Evolutionary conservation across 2,888 invertebrate species (phyloP).

Genomic region (Erebia aethiops): DNA sequence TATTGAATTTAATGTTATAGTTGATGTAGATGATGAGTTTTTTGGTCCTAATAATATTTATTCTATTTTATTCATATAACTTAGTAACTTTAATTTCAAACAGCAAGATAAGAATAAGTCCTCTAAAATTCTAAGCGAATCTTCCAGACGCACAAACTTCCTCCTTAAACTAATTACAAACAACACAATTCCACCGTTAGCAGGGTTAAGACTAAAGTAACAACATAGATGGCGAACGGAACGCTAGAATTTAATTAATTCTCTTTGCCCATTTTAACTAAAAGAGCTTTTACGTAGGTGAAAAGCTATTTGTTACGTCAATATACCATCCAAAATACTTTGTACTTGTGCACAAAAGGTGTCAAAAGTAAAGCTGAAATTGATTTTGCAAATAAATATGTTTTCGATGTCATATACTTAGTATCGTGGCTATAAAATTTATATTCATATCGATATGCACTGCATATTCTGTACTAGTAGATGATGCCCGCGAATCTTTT

Average conservation of each 20-base stretch:
- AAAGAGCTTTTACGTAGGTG: too few species aligned
- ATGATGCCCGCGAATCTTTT: too few species aligned
- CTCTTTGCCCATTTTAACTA: not conserved
- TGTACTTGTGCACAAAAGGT: too few species aligned
- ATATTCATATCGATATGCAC: too few species aligned
- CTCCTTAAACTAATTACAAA: slow-evolving; percentile 24
- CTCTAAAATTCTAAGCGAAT: slow-evolving; percentile 17
- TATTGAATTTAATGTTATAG: too few species aligned
- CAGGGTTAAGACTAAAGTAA: slow-evolving; percentile 4
- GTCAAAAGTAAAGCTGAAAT: too few species aligned
- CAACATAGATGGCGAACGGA: not conserved
- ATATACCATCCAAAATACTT: too few species aligned
- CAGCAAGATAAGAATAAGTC: slow-evolving; percentile 12
- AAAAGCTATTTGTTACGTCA: too few species aligned
- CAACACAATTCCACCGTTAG: slow-evolving; percentile 21
- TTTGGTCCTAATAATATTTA: not conserved
- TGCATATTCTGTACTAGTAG: too few species aligned
- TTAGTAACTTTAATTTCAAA: not conserved
- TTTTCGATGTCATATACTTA: too few species aligned
- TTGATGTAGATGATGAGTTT: not conserved
- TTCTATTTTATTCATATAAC: not conserved
- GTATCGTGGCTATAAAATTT: too few species aligned
- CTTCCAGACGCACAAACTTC: slow-evolving; percentile 21
- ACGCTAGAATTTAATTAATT: not conserved
- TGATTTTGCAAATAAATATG: too few species aligned